Evolutionary conservation across 2,888 invertebrate species (phyloP).

Genomic region (Stenoptilia bipunctidactyla): DNA sequence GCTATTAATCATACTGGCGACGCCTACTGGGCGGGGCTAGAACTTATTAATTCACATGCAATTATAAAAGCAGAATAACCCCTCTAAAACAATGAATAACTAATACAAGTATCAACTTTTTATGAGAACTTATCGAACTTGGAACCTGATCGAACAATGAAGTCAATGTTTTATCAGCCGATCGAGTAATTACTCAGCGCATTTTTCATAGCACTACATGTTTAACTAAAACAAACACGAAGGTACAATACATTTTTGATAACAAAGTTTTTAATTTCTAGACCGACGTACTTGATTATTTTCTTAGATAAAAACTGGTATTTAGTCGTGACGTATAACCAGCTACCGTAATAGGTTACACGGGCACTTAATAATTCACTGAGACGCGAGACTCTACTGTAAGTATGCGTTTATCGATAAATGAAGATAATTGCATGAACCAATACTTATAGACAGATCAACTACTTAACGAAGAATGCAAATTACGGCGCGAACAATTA

Average conservation of each 20-base stretch:
- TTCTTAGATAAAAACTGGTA: too few relatives aligned
- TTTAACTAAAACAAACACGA: too few relatives aligned
- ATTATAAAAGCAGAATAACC: conserved; percentile 40
- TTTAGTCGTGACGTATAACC: conserved; percentile 12
- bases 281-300: too few relatives aligned
- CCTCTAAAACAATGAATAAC: conserved; percentile 28
- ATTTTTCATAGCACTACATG: too few relatives aligned
- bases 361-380: conserved; percentile 44
- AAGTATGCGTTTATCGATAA: conserved; percentile 43
- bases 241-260: too few relatives aligned
- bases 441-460: conserved; percentile 3
- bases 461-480: too few relatives aligned
- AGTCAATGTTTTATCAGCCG: too few relatives aligned
- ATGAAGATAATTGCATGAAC: conserved; percentile 47
- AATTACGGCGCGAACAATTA: too few relatives aligned
- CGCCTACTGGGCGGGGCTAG: conserved; percentile 61
- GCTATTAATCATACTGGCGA: conserved; percentile 56
- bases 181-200: too few relatives aligned
- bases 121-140: too few relatives aligned
- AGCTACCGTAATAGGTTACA: conserved; percentile 40
- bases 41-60: conserved; percentile 58
- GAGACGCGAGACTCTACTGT: conserved; percentile 43
- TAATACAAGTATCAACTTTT: conserved; percentile 5
- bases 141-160: too few relatives aligned
- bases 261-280: too few relatives aligned